phyloP scores from a whole-genome alignment of 2,888 invertebrate genomes.

The Trichogramma evanescens region DNA sequence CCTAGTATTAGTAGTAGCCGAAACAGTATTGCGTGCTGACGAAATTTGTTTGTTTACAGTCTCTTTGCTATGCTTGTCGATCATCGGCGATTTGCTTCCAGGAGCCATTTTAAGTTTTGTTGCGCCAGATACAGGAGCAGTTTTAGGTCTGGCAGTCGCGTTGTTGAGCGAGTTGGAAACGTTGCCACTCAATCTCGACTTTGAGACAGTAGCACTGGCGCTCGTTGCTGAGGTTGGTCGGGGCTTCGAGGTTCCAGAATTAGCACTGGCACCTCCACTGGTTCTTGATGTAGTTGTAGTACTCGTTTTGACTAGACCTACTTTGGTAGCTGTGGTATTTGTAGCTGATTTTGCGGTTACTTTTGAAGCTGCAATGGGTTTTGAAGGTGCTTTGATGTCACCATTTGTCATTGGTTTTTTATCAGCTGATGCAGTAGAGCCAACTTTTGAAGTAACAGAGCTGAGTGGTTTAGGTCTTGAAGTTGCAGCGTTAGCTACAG shows the following conservation, averaged over 20 bases:
- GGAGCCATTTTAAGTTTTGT: conserved; percentile 9
- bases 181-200: conserved; percentile 18
- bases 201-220: conserved; percentile 20
- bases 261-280: conserved; percentile 29
- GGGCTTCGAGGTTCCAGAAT: conserved; percentile 25
- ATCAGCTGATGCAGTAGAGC: conserved; percentile 35
- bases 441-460: conserved; percentile 20
- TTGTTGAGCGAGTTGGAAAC: conserved; percentile 28
- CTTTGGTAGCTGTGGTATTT: conserved; percentile 23
- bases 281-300: conserved; percentile 26
- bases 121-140: conserved; percentile 31
- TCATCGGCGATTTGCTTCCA: conserved; percentile 33
- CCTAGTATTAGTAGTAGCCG: conserved; percentile 23
- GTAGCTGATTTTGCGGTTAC: conserved; percentile 14
- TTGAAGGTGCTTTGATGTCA: conserved; percentile 46
- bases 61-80: conserved; percentile 62
- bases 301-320: conserved; percentile 24
- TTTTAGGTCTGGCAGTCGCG: conserved; percentile 33
- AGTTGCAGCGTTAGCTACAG: conserved; percentile 21
- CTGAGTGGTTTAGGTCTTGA: conserved; percentile 21
- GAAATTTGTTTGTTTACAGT: conserved; percentile 64
- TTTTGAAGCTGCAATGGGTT: conserved; percentile 24
- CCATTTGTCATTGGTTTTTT: conserved; percentile 55
- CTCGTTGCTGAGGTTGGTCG: conserved; percentile 21
- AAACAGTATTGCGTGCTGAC: conserved; percentile 46